Evolutionary conservation across 37 sponge, comb jelly and placozoan species (phyloP).

Genomic region (Dysidea cf. avara): DNA sequence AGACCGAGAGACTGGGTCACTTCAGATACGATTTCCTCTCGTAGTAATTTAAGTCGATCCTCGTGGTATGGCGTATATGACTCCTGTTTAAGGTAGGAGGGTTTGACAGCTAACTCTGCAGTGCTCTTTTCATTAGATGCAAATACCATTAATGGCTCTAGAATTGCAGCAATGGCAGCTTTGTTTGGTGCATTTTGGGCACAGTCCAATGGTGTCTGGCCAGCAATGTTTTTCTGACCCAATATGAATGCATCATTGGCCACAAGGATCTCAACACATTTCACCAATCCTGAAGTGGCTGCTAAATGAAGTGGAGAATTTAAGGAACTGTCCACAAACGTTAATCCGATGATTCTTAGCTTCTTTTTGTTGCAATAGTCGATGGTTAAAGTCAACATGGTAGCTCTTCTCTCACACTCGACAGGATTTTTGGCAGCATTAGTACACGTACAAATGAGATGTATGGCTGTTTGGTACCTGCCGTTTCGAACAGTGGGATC

Average conservation of each 20-base stretch:
- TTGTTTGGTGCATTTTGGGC: conserved; percentile 7
- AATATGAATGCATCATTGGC: conserved; percentile 7
- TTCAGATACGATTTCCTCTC: no score
- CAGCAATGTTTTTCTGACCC: conserved; percentile 1
- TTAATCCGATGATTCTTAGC: no score
- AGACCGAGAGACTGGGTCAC: no score
- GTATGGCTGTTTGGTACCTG: conserved; percentile 4
- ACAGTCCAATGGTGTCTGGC: conserved; percentile 35
- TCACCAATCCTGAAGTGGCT: conserved; percentile 8
- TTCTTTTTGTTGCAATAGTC: conserved; percentile 13
- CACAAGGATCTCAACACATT: conserved; percentile 10
- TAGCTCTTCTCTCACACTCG: conserved; percentile 4
- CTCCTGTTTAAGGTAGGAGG: conserved; percentile 11
- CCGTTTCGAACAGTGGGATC: conserved; percentile 7
- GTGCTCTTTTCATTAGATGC: background rate
- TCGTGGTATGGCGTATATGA: conserved; percentile 14
- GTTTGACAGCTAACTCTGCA: background rate
- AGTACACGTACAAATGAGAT: conserved; percentile 14
- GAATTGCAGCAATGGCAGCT: conserved; percentile 4
- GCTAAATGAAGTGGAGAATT: no score
- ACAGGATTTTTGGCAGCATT: background rate
- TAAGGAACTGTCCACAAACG: no score
- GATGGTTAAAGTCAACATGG: conserved; percentile 27
- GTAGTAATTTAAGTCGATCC: no score
- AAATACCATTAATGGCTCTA: conserved; percentile 33